These are phyloP conservation scores for Ciconia stormi DNA, from an alignment of 2,113 vertebrate species.

Conservation along the genomic window DNA sequence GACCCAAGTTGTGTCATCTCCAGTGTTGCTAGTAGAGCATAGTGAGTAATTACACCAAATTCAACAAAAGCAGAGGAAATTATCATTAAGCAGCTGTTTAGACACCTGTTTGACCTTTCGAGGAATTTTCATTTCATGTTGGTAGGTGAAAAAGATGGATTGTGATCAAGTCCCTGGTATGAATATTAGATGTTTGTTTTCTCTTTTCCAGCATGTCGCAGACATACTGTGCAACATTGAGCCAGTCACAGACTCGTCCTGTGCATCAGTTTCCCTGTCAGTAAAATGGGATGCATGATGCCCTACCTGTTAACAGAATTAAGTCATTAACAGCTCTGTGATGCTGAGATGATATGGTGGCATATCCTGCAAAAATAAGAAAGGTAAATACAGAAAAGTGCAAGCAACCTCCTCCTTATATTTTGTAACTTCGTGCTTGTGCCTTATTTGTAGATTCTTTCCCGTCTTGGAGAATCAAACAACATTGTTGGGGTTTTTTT, in stretches of 20 bases:
- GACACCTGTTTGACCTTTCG: background rate
- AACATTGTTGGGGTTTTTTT: background rate
- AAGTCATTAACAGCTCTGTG: background rate
- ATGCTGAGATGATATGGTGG: background rate
- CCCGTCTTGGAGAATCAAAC: conserved; percentile 8
- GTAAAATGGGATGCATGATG: background rate
- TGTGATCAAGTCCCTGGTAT: background rate
- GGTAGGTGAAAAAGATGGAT: background rate
- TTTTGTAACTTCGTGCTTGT: background rate
- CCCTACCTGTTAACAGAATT: background rate
- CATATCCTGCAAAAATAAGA: background rate
- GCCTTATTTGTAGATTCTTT: conserved; percentile 4
- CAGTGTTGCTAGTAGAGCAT: background rate
- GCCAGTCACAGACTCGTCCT: background rate
- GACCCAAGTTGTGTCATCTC: background rate
- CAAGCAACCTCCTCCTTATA: background rate
- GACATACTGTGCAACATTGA: background rate
- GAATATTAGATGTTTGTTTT: background rate
- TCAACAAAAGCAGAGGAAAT: background rate
- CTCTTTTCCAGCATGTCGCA: background rate
- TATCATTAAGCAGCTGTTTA: background rate
- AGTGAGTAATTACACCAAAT: background rate
- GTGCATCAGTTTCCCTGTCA: background rate
- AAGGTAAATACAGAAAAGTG: background rate
- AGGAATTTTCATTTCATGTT: background rate